Evolutionary conservation across 2,888 invertebrate genomes (phyloP), one percentile per base, ranked within the genome.

Genomic region (Tetrapedia diversipes): DNA sequence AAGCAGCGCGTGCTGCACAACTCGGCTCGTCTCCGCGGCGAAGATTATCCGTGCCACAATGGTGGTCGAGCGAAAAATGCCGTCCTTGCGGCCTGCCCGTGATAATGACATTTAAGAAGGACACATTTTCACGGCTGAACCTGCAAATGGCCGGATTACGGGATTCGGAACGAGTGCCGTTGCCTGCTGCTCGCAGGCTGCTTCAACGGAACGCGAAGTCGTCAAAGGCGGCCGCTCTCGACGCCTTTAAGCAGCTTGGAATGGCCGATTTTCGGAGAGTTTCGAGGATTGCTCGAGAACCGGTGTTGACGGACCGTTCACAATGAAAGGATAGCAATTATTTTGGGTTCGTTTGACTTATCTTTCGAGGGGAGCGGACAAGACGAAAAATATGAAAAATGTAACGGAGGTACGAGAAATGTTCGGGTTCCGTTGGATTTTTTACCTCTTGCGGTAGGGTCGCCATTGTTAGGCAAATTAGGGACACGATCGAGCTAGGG

Each of bases 111-210:
- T 89, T 90, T 90, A 88, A 89, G 86, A 84, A 81, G 86, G 79
- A 86, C 86, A 82, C 82, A 86, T 88, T 81, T 89, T 88, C 86
- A 86, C 83, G 81, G 86, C 79, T 83, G 76, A 86, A 82, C 85
- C 87, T 86, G 87, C 85, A 88, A 89, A 90, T 89, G 85, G 82
- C 83, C 84, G 87, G 90, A 90, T 90, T 90, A 90, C 79, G 69
- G 72, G 85, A 87, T 87, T 80, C 83, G 57, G 39, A 22, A 61
- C 70, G 75, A 77, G 77, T 71, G 39, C 60, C 67, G 51, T 64
- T 72, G 56, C 61, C 67, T 67, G 24, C 68, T 41, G 47, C 54
- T 22, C 16, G 27, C 24, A n/a, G 43, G 32, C 22, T 14, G 45
- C 41, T 64, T 29, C n/a, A 47, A 22, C 34, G 71, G 51, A 67